A percentile compares a stretch with the other conserved stretches of the same genome.
These are phyloP conservation scores for Drosophila quasianomalipes DNA, from an alignment of 2,888 invertebrate species.

Conservation along the genomic window DNA sequence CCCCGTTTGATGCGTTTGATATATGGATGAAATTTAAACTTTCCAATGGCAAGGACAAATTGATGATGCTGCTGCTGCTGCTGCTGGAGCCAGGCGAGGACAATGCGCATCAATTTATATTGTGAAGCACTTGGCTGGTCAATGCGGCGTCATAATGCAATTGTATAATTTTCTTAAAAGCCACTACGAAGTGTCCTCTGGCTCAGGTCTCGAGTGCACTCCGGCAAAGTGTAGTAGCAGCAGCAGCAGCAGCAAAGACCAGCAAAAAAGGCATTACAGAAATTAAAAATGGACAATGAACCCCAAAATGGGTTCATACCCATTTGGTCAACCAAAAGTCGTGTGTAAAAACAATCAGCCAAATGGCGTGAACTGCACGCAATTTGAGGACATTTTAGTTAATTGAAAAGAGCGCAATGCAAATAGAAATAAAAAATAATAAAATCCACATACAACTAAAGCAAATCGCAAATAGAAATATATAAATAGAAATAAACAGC, in stretches of 20 bases:
- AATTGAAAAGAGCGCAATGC: slow-evolving; percentile 81
- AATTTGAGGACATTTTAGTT: slow-evolving; percentile 79
- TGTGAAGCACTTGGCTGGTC: slow-evolving; percentile 62
- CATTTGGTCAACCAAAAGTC: slow-evolving; percentile 43
- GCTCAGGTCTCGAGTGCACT: slow-evolving; percentile 53
- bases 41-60: slow-evolving; percentile 31
- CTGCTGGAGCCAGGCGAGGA: slow-evolving; percentile 18
- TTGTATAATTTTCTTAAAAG: slow-evolving; percentile 81
- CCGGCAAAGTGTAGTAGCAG: slow-evolving; percentile 18
- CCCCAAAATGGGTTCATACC: slow-evolving; percentile 38
- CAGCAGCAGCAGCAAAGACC: slow-evolving; percentile 48
- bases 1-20: slow-evolving; percentile 64
- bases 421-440: slow-evolving; percentile 56
- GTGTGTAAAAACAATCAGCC: slow-evolving; percentile 73
- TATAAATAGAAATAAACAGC: slow-evolving; percentile 44
- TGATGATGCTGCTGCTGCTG: neutral
- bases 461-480: neutral
- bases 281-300: slow-evolving; percentile 71
- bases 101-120: slow-evolving; percentile 62
- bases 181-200: slow-evolving; percentile 33
- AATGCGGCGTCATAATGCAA: slow-evolving; percentile 79
- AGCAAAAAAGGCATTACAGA: slow-evolving; percentile 71
- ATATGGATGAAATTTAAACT: slow-evolving; percentile 73
- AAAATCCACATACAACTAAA: slow-evolving; percentile 25
- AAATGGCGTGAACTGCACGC: slow-evolving; percentile 78